A percentile compares a stretch with the other conserved stretches of the same genome.
phyloP scores from a whole-genome alignment of 2,113 vertebrate genomes.

The Bolborhynchus lineola region DNA sequence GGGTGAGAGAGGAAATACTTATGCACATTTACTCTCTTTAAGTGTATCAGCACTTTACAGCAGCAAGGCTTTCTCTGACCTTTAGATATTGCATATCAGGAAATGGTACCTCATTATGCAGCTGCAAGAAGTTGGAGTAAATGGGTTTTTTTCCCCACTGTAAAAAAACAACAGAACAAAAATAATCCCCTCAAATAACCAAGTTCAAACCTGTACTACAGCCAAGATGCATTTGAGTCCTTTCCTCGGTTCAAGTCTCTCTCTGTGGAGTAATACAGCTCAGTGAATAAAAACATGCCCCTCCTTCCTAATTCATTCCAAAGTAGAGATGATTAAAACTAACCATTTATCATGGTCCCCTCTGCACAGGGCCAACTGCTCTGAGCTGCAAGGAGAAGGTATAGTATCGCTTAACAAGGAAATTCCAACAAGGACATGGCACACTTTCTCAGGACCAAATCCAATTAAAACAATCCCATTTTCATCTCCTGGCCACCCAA shows the following conservation, averaged over 20 bases:
- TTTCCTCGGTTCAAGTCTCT: background rate
- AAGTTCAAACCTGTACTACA: background rate
- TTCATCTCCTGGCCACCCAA: slow-evolving; percentile 42
- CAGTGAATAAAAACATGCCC: slow-evolving; percentile 15
- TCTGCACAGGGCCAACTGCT: background rate
- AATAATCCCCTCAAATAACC: background rate
- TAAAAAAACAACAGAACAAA: background rate
- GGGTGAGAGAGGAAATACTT: background rate
- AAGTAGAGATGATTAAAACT: slow-evolving; percentile 52
- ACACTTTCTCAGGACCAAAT: slow-evolving; percentile 56
- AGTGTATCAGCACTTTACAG: background rate
- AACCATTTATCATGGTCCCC: slow-evolving; percentile 42
- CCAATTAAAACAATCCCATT: slow-evolving; percentile 65
- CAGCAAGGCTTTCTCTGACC: slow-evolving; percentile 41
- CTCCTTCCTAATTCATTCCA: slow-evolving; percentile 35
- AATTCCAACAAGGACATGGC: slow-evolving; percentile 61
- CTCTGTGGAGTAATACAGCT: background rate
- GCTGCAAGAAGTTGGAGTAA: background rate
- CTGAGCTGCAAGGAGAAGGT: background rate
- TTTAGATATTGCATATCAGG: slow-evolving; percentile 5
- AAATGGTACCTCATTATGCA: slow-evolving; percentile 16
- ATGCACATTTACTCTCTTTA: background rate
- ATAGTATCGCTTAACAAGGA: slow-evolving; percentile 13
- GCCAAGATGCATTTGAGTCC: background rate
- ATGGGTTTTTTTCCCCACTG: background rate